Conservation (phyloP, 2,797 vertebrate species). For the Scarus forsteni region DNA sequence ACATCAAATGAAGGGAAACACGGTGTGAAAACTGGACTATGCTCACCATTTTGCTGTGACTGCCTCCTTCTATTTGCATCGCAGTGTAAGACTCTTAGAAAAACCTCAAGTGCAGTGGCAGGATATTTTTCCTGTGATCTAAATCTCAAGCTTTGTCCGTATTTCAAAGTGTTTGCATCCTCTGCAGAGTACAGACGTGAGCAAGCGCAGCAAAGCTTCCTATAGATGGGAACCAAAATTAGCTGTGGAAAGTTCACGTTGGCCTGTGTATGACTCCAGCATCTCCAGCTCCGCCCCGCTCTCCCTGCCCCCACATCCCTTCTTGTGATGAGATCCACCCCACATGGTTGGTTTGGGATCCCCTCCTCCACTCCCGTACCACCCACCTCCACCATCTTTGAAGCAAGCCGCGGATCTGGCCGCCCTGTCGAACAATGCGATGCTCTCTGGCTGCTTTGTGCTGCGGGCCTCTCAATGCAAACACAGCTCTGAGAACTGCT, state of each 20-base stretch:
- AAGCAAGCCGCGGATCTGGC: slow-evolving; percentile 54
- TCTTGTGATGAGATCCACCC: slow-evolving; percentile 66
- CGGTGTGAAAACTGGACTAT: slow-evolving; percentile 51
- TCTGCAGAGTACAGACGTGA: slow-evolving; percentile 37
- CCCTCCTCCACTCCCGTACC: slow-evolving; percentile 79
- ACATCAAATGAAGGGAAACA: slow-evolving; percentile 46
- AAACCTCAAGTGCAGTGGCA: slow-evolving; percentile 21
- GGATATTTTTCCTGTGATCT: slow-evolving; percentile 36
- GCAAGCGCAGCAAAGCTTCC: slow-evolving; percentile 37
- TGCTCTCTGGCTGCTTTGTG: slow-evolving; percentile 71
- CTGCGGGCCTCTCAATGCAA: slow-evolving; percentile 89
- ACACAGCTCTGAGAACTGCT: slow-evolving; percentile 89
- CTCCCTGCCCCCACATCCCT: slow-evolving; percentile 54
- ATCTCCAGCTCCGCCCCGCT: slow-evolving; percentile 28
- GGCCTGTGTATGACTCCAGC: slow-evolving; percentile 69
- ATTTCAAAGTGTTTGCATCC: slow-evolving; percentile 44
- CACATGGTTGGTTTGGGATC: slow-evolving; percentile 65
- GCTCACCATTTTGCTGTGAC: slow-evolving; percentile 17
- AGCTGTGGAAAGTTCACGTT: slow-evolving; percentile 63
- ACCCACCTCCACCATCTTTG: slow-evolving; percentile 59
- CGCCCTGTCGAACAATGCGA: slow-evolving; percentile 66
- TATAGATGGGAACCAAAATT: slow-evolving; percentile 56
- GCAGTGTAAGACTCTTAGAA: slow-evolving; percentile 33
- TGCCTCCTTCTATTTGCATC: slow-evolving; percentile 27
- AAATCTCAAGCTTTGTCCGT: slow-evolving; percentile 25